Conservation (phyloP, 2,113 vertebrate species). For the Calonectris borealis region DNA sequence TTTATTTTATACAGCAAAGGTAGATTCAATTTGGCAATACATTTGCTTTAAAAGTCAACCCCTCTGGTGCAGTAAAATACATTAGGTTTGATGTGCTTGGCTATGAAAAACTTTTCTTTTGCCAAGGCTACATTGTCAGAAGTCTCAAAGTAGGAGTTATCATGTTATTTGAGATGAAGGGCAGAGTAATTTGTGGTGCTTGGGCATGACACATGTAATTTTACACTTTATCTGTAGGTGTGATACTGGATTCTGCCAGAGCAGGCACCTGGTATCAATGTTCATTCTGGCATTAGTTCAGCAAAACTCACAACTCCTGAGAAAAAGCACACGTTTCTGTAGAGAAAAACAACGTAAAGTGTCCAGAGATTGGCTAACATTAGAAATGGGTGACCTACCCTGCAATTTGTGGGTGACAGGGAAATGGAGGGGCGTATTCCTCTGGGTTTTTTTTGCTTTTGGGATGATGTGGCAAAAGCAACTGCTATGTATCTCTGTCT, state of each 20-base stretch:
- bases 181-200: constrained; percentile 70
- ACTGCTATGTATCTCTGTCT: neutral
- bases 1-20: constrained; percentile 62
- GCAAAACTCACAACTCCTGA: constrained; percentile 41
- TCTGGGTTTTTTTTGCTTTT: neutral
- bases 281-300: constrained; percentile 68
- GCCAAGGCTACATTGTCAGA: constrained; percentile 66
- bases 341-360: neutral
- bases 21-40: constrained; percentile 55
- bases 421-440: neutral
- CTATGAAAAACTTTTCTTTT: constrained; percentile 67
- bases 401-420: neutral
- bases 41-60: constrained; percentile 59
- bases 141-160: constrained; percentile 75
- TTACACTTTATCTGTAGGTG: constrained; percentile 74
- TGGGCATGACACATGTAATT: constrained; percentile 70
- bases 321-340: neutral
- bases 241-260: constrained; percentile 69
- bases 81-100: constrained; percentile 75
- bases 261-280: constrained; percentile 74
- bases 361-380: neutral
- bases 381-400: neutral
- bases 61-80: constrained; percentile 61
- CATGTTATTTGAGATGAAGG: constrained; percentile 75
- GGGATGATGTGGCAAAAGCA: neutral